Percentiles rank a stretch among this genome's conserved stretches.
Conservation (phyloP, 2,888 invertebrate genomes). For the Epistrophella euchroma region DNA sequence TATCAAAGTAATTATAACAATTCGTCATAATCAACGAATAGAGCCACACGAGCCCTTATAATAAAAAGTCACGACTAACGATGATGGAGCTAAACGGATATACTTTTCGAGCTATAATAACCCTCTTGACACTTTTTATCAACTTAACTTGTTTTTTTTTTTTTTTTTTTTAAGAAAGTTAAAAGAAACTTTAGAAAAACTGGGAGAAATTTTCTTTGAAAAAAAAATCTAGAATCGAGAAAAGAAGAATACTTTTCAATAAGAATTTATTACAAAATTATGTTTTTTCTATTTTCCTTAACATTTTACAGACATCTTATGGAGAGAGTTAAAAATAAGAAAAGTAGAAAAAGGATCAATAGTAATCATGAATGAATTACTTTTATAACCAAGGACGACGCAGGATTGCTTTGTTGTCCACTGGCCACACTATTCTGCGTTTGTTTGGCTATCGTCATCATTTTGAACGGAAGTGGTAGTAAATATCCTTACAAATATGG, state of each 20-base stretch:
- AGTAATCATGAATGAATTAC: constrained; percentile 34
- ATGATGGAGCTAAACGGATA: constrained; percentile 25
- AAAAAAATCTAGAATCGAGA: background rate
- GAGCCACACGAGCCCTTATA: background rate
- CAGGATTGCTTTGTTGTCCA: constrained; percentile 9
- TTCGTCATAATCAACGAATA: constrained; percentile 62
- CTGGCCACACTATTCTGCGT: background rate
- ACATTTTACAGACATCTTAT: background rate
- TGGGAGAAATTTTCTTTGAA: background rate
- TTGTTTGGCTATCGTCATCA: background rate
- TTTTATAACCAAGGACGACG: constrained; percentile 31
- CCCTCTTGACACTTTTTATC: constrained; percentile 27
- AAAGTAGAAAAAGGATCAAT: constrained; percentile 7
- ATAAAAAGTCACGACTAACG: constrained; percentile 5
- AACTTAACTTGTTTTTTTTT: background rate
- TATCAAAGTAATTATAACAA: constrained; percentile 56
- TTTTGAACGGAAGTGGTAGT: constrained; percentile 28
- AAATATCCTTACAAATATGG: background rate
- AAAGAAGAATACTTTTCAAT: background rate
- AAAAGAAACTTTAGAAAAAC: background rate
- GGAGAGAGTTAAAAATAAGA: background rate
- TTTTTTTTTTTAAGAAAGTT: background rate
- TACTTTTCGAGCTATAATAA: constrained; percentile 10
- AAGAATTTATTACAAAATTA: background rate
- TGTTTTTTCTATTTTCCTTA: background rate